phyloP scores from a whole-genome alignment of 1,140 invertebrate species.

The Micrasema longulum region DNA sequence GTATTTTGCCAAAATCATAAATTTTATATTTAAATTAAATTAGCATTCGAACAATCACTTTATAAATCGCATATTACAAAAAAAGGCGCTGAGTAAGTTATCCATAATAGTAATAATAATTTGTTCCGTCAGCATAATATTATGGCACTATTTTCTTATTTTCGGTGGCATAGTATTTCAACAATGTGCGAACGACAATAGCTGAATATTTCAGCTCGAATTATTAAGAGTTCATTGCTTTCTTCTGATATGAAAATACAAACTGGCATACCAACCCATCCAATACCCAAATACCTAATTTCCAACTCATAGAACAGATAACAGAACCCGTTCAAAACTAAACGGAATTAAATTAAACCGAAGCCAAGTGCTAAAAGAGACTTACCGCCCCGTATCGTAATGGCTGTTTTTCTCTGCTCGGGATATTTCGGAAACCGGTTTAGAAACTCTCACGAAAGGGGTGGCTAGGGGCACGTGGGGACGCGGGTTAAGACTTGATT shows the following conservation, averaged over 20 bases:
- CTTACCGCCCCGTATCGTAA: background rate
- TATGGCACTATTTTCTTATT: no score
- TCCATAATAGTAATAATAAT: no score
- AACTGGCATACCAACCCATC: conserved; percentile 39
- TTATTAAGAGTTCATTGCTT: conserved; percentile 24
- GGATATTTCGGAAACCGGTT: conserved; percentile 28
- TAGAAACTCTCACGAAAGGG: conserved; percentile 37
- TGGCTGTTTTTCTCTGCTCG: conserved; percentile 20
- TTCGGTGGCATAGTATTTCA: no score
- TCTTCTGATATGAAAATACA: conserved; percentile 37
- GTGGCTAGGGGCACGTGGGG: conserved; percentile 55
- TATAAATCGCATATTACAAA: no score
- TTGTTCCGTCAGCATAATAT: no score
- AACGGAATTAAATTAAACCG: background rate
- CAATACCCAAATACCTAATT: conserved; percentile 54
- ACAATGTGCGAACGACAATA: no score
- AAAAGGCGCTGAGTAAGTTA: no score
- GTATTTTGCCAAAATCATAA: no score
- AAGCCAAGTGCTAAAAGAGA: background rate
- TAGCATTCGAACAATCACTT: no score
- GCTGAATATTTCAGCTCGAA: background rate
- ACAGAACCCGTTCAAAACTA: conserved; percentile 31
- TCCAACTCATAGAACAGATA: conserved; percentile 55
- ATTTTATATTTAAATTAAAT: no score
- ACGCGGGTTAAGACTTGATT: conserved; percentile 62